phyloP scores from a whole-genome alignment of 2,888 invertebrate genomes.

The Andrena minutula region DNA sequence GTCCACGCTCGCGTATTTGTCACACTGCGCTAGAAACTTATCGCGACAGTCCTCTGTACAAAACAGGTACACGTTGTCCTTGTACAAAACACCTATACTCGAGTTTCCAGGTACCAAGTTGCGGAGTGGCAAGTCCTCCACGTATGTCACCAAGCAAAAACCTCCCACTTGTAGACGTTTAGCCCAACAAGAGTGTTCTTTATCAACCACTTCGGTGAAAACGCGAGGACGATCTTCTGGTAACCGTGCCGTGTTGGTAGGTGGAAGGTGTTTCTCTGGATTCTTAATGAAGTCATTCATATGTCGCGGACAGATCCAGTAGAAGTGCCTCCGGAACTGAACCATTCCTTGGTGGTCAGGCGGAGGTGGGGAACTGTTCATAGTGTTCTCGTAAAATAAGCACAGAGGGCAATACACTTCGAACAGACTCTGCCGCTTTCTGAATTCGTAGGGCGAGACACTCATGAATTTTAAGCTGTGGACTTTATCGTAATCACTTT shows the following conservation, averaged over 20 bases:
- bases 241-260: constrained; percentile 79
- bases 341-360: constrained; percentile 87
- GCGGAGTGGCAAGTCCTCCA: constrained; percentile 86
- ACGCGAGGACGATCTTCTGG: constrained; percentile 86
- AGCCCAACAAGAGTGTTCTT: constrained; percentile 83
- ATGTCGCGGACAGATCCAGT: constrained; percentile 88
- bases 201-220: constrained; percentile 77
- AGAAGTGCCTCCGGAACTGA: constrained; percentile 86
- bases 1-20: constrained; percentile 85
- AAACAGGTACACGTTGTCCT: constrained; percentile 87
- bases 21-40: constrained; percentile 86
- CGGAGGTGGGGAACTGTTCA: constrained; percentile 85
- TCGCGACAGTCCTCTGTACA: constrained; percentile 86
- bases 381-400: constrained; percentile 80
- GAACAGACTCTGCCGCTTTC: constrained; percentile 85
- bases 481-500: constrained; percentile 85
- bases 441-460: constrained; percentile 87
- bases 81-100: constrained; percentile 86
- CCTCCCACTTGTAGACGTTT: constrained; percentile 86
- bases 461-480: constrained; percentile 86
- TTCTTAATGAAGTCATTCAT: constrained; percentile 84
- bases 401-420: constrained; percentile 88
- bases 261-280: constrained; percentile 85
- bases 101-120: constrained; percentile 85
- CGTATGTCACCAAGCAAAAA: constrained; percentile 88